Percentiles rank a stretch among this genome's conserved stretches.
These are phyloP conservation scores for Limnephilus marmoratus DNA, from an alignment of 2,888 invertebrate species.

Conservation along the genomic window DNA sequence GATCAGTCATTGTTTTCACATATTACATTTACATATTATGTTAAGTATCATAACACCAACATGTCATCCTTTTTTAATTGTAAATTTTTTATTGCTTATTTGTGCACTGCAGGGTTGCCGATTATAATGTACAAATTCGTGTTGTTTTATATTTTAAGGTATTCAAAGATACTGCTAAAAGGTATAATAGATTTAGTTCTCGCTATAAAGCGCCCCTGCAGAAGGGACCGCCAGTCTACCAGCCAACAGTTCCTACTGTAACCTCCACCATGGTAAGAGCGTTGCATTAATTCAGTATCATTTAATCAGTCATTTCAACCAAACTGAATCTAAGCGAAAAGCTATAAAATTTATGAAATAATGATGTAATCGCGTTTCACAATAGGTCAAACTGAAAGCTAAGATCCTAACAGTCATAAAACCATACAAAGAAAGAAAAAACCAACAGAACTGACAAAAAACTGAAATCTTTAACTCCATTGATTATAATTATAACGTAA, in stretches of 20 bases:
- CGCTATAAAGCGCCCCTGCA: constrained; percentile 77
- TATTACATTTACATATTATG: neutral
- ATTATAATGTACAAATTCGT: neutral
- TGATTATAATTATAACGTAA: too few relatives aligned
- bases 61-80: neutral
- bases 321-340: constrained; percentile 9
- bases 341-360: neutral
- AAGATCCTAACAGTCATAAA: neutral
- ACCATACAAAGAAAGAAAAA: neutral
- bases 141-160: constrained; percentile 46
- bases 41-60: neutral
- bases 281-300: constrained; percentile 25
- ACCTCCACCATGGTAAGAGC: constrained; percentile 76
- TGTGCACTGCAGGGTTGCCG: neutral
- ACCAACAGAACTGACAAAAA: too few relatives aligned
- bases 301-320: constrained; percentile 14
- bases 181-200: constrained; percentile 78
- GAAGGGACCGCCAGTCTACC: constrained; percentile 77
- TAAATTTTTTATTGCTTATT: neutral
- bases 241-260: constrained; percentile 80
- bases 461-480: too few relatives aligned
- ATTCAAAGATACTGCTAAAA: constrained; percentile 69
- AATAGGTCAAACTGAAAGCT: neutral
- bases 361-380: neutral
- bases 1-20: neutral